Percentiles rank a stretch among this genome's conserved stretches.
phyloP scores from a whole-genome alignment of 2,888 invertebrate genomes.

The Hedychridium roseum region DNA sequence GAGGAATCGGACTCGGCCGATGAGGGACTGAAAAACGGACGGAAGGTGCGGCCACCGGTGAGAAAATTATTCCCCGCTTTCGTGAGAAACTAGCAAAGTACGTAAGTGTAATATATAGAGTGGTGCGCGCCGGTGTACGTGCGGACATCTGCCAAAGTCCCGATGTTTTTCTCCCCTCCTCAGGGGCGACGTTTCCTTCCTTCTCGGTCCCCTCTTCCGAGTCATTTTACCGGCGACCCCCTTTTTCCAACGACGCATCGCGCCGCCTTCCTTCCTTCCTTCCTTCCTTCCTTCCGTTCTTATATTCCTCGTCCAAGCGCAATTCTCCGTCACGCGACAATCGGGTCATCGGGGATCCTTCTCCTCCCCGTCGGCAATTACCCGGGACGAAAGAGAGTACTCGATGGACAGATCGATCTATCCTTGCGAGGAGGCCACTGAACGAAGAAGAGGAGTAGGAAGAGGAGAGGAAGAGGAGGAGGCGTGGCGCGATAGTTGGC shows the following conservation, averaged over 20 bases:
- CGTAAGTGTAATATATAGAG: no score
- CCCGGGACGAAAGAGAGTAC: no score
- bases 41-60: no score
- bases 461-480: no score
- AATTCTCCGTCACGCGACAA: slow-evolving; percentile 48
- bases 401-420: no score
- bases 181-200: slow-evolving; percentile 25
- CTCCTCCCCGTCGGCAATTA: slow-evolving; percentile 1
- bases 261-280: slow-evolving; percentile 23
- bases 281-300: slow-evolving; percentile 44
- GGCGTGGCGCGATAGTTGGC: no score
- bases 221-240: slow-evolving; percentile 5
- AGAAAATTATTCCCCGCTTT: neutral
- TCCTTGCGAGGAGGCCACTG: no score
- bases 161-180: slow-evolving; percentile 36
- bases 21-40: no score
- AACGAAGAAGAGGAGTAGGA: no score
- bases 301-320: slow-evolving; percentile 21
- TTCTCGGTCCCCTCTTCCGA: slow-evolving; percentile 23
- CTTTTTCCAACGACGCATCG: slow-evolving; percentile 25
- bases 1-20: no score
- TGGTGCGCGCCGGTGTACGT: slow-evolving; percentile 14
- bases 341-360: slow-evolving; percentile 40
- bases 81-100: no score
- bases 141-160: slow-evolving; percentile 40